Percentiles rank a stretch among this genome's conserved stretches.
These are phyloP conservation scores for Melanaphis sacchari DNA, from an alignment of 1,140 invertebrate genomes.

Conservation along the genomic window DNA sequence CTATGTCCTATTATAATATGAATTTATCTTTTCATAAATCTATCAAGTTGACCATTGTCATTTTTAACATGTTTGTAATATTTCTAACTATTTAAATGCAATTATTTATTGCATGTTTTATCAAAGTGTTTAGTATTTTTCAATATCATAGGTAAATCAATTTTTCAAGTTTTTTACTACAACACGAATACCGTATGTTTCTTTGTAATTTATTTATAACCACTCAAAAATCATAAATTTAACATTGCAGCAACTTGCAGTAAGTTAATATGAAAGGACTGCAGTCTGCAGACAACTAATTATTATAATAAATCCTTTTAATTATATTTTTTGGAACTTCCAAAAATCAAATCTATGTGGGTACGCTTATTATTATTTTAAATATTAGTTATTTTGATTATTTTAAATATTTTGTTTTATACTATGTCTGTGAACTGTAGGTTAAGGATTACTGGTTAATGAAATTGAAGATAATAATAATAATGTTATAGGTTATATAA, in stretches of 20 bases:
- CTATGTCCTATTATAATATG: neutral
- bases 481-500: neutral
- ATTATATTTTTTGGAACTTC: neutral
- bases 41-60: neutral
- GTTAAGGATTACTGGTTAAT: constrained; percentile 26
- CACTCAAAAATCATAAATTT: neutral
- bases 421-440: neutral
- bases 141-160: neutral
- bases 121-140: neutral
- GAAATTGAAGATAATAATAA: neutral
- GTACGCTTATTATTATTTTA: neutral
- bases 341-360: neutral
- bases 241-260: neutral
- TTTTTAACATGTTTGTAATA: neutral
- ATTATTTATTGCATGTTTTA: neutral
- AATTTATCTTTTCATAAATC: neutral
- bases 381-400: too few relatives aligned
- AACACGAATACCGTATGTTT: neutral
- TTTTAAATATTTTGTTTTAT: neutral
- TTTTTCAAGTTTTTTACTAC: neutral
- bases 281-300: neutral
- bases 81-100: neutral
- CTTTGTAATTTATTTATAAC: neutral
- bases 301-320: neutral
- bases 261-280: neutral